Evolutionary conservation across 2,797 vertebrate genomes (phyloP).

Genomic region (Lagodon rhomboides): DNA sequence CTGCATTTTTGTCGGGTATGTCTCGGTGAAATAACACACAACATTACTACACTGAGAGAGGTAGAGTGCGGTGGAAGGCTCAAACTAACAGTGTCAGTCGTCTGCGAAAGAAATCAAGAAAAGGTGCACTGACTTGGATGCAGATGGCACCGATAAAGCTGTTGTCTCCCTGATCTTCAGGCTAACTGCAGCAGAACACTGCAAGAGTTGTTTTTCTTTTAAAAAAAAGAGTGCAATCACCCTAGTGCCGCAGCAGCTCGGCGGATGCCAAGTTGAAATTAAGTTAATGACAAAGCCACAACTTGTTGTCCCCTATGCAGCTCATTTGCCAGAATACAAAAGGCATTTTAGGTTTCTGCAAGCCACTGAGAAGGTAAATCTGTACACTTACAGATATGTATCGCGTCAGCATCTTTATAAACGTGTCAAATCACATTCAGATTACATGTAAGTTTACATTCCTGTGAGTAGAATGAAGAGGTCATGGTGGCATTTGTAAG

Average conservation of each 20-base stretch:
- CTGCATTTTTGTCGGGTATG: conserved; percentile 3
- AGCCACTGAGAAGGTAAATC: too few relatives aligned
- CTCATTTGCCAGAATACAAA: too few relatives aligned
- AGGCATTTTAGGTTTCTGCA: too few relatives aligned
- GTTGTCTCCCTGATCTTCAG: conserved; percentile 7
- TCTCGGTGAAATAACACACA: conserved; percentile 4
- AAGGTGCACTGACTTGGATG: neutral
- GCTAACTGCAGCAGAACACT: conserved; percentile 27
- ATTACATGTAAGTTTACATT: too few relatives aligned
- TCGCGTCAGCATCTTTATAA: too few relatives aligned
- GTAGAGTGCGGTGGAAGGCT: conserved; percentile 4
- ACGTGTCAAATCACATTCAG: too few relatives aligned
- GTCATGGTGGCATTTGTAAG: too few relatives aligned
- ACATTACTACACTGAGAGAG: neutral
- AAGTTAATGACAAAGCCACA: conserved; percentile 6
- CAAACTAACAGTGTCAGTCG: neutral
- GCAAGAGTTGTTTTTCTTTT: conserved; percentile 3
- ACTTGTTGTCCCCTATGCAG: neutral
- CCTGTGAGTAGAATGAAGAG: too few relatives aligned
- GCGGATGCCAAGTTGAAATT: conserved; percentile 39
- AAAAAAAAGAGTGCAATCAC: conserved; percentile 30
- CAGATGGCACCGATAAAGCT: neutral
- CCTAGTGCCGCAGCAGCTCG: conserved; percentile 16
- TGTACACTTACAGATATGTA: too few relatives aligned
- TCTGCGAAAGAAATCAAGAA: neutral